These are phyloP conservation scores for Oreochromis mossambicus DNA, from an alignment of 2,797 vertebrate genomes.

Conservation along the genomic window DNA sequence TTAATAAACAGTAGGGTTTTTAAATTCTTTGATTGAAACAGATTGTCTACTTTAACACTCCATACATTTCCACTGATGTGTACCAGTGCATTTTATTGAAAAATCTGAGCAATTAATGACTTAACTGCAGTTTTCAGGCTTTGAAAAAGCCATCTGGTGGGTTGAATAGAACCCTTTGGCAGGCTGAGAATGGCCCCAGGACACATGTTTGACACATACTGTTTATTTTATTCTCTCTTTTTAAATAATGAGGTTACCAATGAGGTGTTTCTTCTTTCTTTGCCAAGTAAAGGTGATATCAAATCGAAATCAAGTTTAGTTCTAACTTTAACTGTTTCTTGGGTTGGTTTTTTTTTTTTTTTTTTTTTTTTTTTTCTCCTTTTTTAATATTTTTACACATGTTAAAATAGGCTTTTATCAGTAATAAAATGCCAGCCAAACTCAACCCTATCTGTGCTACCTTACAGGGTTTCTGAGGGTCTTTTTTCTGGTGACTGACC, in stretches of 20 bases:
- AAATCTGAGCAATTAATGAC: neutral
- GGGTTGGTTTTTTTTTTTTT: neutral
- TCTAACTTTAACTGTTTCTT: neutral
- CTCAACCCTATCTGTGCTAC: neutral
- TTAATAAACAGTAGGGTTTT: neutral
- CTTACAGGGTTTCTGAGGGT: neutral
- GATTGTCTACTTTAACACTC: neutral
- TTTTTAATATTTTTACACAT: no score
- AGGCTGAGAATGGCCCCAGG: neutral
- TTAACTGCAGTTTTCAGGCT: neutral
- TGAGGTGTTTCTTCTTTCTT: neutral
- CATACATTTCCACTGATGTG: neutral
- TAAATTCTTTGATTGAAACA: neutral
- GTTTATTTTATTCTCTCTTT: neutral
- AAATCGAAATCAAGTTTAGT: neutral
- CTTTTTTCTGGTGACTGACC: neutral
- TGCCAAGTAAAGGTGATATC: neutral
- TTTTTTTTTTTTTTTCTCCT: no score
- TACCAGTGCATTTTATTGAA: neutral
- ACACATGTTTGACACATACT: neutral
- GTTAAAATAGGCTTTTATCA: neutral
- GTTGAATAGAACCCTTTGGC: neutral
- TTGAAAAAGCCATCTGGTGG: neutral
- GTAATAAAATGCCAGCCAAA: neutral
- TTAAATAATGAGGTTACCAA: neutral